Percentiles rank a stretch among this genome's conserved stretches.
These are phyloP conservation scores for Nyctibius bracteatus DNA, from an alignment of 2,113 vertebrate genomes.

Conservation along the genomic window DNA sequence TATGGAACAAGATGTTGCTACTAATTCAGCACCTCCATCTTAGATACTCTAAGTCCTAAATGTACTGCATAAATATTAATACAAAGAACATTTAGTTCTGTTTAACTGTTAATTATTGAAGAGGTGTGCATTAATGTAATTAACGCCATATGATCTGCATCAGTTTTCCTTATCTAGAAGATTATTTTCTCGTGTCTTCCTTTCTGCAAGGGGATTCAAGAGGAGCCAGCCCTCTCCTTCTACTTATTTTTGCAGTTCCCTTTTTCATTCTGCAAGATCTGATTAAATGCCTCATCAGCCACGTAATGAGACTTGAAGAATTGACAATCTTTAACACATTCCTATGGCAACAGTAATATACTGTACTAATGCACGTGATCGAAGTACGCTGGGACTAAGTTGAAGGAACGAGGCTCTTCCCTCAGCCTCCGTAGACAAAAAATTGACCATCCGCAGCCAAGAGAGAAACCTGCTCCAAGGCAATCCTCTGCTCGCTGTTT, in stretches of 20 bases:
- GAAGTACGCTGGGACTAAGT: slow-evolving; percentile 73
- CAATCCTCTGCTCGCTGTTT: not conserved
- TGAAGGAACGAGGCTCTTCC: slow-evolving; percentile 62
- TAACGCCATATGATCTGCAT: not conserved
- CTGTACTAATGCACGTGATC: slow-evolving; percentile 90
- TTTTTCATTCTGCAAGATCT: slow-evolving; percentile 68
- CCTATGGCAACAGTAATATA: slow-evolving; percentile 98
- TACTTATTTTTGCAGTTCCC: slow-evolving; percentile 55
- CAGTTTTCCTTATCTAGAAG: slow-evolving; percentile 12
- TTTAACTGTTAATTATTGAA: slow-evolving; percentile 39
- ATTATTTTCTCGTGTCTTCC: slow-evolving; percentile 5
- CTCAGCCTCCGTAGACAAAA: slow-evolving; percentile 44
- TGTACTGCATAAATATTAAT: slow-evolving; percentile 68
- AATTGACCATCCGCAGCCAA: slow-evolving; percentile 28
- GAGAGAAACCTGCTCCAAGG: slow-evolving; percentile 3
- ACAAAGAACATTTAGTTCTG: slow-evolving; percentile 55
- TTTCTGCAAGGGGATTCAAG: slow-evolving; percentile 47
- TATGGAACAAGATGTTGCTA: slow-evolving; percentile 59
- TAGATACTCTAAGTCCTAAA: slow-evolving; percentile 69
- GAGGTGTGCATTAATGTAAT: slow-evolving; percentile 42
- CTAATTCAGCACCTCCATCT: slow-evolving; percentile 63
- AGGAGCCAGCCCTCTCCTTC: slow-evolving; percentile 89
- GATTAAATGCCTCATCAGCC: slow-evolving; percentile 77
- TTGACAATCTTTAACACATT: slow-evolving; percentile 76
- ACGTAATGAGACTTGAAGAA: slow-evolving; percentile 76